Base-by-base conservation (phyloP, 2,888 invertebrate genomes). In the Carabus problematicus region DNA sequence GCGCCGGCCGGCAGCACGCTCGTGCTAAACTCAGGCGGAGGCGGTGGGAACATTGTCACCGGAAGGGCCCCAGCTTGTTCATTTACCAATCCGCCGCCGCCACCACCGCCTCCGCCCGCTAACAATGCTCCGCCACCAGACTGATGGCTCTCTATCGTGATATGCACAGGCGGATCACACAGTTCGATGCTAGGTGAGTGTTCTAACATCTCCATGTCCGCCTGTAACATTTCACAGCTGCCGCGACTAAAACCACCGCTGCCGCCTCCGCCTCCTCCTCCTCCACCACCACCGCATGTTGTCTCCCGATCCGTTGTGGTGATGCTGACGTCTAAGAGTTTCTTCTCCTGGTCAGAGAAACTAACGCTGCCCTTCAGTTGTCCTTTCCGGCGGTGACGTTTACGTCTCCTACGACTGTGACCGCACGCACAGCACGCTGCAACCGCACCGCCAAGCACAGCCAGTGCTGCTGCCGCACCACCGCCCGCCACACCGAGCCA, bases 261-360 rank as follows among this genome's bases (percentile, higher is more conserved):
- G 6, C 58, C 49, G 14, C 88, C 88, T 12, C 58, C 49, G 18
- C 88, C 88, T 49, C 89, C 85, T 72, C 88, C 85, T 71, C 86
- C 88, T 29, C 85, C 87, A 76, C 55, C 62, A 7, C 70, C 59
- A 39, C 58, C 49, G 18, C 63, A 84, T 80, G 19, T 52, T 52
- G 83, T 87, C 63, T 82, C 86, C 6, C 87, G 82, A 72, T 87
- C 87, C 39, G 87, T 87, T 0, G 89, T 89, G 6, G 90, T 89
- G 43, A 90, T 89, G 73, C 93, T 93, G 14, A 93, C 88, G 75
- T 94, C 93, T 72, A 94, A 83, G 69, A 94, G 84, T 77, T 93
- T 93, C 81, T 94, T 94, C 78, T 94, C 94, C 83, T 94, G 94
- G 77, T 94, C 94, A 58, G 91, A 93, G 78, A 93, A 93, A 78